These are phyloP conservation scores for Cheirogaleus medius DNA, from an alignment of 2,113 vertebrate species.

Conservation along the genomic window DNA sequence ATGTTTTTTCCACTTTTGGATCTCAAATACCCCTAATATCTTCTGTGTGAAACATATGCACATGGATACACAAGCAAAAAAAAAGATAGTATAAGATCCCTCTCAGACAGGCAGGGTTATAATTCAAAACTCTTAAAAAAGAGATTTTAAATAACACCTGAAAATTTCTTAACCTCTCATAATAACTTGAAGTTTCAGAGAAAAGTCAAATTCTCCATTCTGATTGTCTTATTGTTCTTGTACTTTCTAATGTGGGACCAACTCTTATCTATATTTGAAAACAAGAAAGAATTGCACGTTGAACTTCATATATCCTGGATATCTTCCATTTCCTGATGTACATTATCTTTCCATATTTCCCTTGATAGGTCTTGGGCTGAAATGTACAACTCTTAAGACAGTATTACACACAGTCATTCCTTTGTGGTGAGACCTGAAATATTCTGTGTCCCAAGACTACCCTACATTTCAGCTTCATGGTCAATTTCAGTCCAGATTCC, in stretches of 20 bases:
- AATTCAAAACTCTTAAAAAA: not conserved
- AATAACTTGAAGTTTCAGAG: not conserved
- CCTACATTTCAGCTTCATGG: conserved; percentile 7
- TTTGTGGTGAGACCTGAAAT: conserved; percentile 31
- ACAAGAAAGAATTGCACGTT: conserved; percentile 16
- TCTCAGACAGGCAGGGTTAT: not conserved
- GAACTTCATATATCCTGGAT: not conserved
- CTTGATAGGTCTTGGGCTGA: not conserved
- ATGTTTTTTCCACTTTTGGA: not conserved
- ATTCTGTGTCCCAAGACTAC: not conserved
- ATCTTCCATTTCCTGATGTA: conserved; percentile 35
- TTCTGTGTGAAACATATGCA: not conserved
- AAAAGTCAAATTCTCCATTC: not conserved
- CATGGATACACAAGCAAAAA: not conserved
- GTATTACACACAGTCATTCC: not conserved
- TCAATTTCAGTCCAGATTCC: conserved; percentile 37
- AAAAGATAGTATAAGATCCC: not conserved
- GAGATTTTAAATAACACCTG: not conserved
- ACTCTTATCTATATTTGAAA: not conserved
- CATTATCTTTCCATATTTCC: conserved; percentile 10
- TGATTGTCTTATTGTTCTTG: not conserved
- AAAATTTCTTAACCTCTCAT: not conserved
- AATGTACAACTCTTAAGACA: conserved; percentile 1
- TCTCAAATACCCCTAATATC: not conserved
- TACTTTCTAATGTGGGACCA: not conserved